Evolutionary conservation across 1,140 invertebrate species (phyloP), one percentile per base, ranked within the genome.

Genomic region (Globodera ellingtonae): DNA sequence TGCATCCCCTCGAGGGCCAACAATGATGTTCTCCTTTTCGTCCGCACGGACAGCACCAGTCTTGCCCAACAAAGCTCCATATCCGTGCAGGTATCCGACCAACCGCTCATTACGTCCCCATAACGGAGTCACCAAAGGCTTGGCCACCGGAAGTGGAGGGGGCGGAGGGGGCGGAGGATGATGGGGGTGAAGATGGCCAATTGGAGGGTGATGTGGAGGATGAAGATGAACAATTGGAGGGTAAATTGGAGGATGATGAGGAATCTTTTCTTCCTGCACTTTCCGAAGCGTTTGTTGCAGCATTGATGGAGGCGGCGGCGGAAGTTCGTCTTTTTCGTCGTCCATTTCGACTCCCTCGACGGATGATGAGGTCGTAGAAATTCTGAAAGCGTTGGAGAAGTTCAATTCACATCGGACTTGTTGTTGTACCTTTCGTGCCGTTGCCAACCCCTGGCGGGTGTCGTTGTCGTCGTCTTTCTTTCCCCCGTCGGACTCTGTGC

Each of bases 41-140:
- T 67, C 75, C 67, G 15, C 62, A 24, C 50, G 44, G 18, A 8
- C 50, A 24, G 72, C 44, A n/a, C n/a, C 74, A 18, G 70, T 62
- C 48, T 67, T 75, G 56, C 24, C 13, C 15, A 75, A 75, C 47
- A 50, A 35, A 50, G 18, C 48, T 10, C 75, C 62, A 67, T 77
- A 77, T 13, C 75, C 75, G 69, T 77, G 75, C 59, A 77, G 50
- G 21, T 77, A 77, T 24, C 62, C 50, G 0, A 48, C 69, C 47
- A 77, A 47, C 24, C 75, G 65, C 69, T 77, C 75, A 67, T 77
- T 77, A 62, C 75, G 65, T 2, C 75, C 75, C 75, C 75, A 77
- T n/a, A 77, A 67, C 24, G 75, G 75, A n/a, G 69, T 67, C 13
- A 69, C 59, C n/a, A 59, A 77, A 46, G 65, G 62, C 47, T 56